Percentiles rank a stretch among this genome's conserved stretches.
phyloP scores from a whole-genome alignment of 2,113 vertebrate genomes.

The Coracopsis vasa region DNA sequence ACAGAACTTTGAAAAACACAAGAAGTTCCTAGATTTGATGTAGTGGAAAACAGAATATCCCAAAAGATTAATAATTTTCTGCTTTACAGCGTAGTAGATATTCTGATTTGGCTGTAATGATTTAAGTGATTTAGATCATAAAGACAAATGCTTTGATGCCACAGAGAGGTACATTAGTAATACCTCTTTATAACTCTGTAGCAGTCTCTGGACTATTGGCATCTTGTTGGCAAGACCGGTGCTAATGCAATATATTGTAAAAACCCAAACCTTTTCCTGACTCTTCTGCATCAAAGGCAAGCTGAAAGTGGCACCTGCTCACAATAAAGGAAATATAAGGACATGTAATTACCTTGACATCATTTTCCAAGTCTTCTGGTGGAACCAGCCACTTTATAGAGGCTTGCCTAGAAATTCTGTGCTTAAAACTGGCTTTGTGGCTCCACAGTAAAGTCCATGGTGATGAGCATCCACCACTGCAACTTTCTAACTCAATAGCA shows the following conservation, averaged over 20 bases:
- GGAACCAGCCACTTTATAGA: neutral
- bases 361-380: neutral
- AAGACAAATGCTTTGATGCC: slow-evolving; percentile 15
- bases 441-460: neutral
- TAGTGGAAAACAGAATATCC: neutral
- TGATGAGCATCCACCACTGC: neutral
- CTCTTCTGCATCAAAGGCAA: neutral
- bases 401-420: neutral
- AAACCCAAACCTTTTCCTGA: neutral
- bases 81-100: neutral
- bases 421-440: neutral
- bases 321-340: neutral
- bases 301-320: neutral
- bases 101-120: neutral
- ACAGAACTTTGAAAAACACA: neutral
- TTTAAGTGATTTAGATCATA: neutral
- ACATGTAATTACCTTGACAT: neutral
- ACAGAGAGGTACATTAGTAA: neutral
- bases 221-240: neutral
- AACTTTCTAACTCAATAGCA: neutral
- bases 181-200: neutral
- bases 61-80: neutral
- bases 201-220: slow-evolving; percentile 9
- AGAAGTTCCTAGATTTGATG: neutral
- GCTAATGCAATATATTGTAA: slow-evolving; percentile 6